Evolutionary conservation across 2,888 invertebrate genomes (phyloP).

Genomic region (Cetonia aurata): DNA sequence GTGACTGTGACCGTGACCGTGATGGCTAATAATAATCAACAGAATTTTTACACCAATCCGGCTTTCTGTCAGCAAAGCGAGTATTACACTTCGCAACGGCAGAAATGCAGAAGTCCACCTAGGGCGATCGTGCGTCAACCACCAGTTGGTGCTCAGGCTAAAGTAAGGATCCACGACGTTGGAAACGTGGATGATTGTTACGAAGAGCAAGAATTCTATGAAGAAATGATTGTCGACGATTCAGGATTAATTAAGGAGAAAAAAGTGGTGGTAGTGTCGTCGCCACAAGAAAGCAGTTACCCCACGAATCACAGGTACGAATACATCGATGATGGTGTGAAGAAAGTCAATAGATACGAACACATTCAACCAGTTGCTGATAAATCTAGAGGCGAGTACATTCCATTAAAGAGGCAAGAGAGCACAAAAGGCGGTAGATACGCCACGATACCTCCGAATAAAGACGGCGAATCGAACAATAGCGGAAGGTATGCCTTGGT

Average conservation of each 20-base stretch:
- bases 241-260: conserved; percentile 63
- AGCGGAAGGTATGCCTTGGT: conserved; percentile 61
- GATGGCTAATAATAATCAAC: conserved; percentile 54
- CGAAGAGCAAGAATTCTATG: conserved; percentile 65
- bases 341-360: conserved; percentile 66
- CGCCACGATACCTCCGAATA: conserved; percentile 73
- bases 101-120: conserved; percentile 45
- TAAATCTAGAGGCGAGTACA: conserved; percentile 69
- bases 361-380: conserved; percentile 65
- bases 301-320: conserved; percentile 59
- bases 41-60: conserved; percentile 81
- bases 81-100: conserved; percentile 65
- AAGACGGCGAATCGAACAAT: conserved; percentile 69
- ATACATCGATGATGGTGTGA: conserved; percentile 58
- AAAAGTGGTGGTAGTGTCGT: conserved; percentile 61
- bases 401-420: conserved; percentile 66
- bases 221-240: conserved; percentile 65
- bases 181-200: conserved; percentile 51
- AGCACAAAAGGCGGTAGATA: conserved; percentile 61
- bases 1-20: conserved; percentile 7
- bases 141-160: conserved; percentile 64
- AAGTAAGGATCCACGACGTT: conserved; percentile 54
- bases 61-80: conserved; percentile 86
- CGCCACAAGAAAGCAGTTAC: conserved; percentile 63
- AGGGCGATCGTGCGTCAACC: conserved; percentile 57